Conservation (phyloP, 2,113 vertebrate genomes). For the Callaeas wilsoni region DNA sequence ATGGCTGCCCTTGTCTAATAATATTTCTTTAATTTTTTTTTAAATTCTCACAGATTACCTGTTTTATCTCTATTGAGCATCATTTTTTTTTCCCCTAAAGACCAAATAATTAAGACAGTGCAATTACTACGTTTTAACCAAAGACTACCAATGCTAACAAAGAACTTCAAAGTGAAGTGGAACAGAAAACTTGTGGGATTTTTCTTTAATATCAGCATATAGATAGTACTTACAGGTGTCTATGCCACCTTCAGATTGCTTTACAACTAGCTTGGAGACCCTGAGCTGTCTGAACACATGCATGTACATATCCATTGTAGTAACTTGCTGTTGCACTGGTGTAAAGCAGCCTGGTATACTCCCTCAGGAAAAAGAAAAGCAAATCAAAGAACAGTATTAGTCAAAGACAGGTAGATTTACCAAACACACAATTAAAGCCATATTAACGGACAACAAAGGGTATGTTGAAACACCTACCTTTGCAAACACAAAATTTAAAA, state of each 20-base stretch:
- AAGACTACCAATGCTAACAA: neutral
- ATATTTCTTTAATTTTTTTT: neutral
- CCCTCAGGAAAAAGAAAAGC: neutral
- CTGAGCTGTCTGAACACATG: neutral
- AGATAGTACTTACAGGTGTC: neutral
- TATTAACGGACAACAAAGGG: neutral
- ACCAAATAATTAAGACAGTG: neutral
- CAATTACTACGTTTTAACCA: neutral
- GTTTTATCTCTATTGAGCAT: neutral
- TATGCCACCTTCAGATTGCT: neutral
- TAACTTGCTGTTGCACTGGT: neutral
- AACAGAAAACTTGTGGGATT: neutral
- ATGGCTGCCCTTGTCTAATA: neutral
- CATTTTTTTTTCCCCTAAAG: fast-evolving
- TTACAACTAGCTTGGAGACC: neutral
- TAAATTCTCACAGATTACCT: neutral
- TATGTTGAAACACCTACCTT: neutral
- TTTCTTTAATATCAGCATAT: neutral
- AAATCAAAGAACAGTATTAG: neutral
- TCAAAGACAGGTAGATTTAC: neutral
- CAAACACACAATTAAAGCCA: neutral
- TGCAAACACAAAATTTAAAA: neutral
- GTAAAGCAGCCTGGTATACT: neutral
- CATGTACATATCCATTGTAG: neutral
- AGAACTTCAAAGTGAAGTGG: neutral